phyloP scores from a whole-genome alignment of 2,113 vertebrate species.

The Hydrochoerus hydrochaeris region DNA sequence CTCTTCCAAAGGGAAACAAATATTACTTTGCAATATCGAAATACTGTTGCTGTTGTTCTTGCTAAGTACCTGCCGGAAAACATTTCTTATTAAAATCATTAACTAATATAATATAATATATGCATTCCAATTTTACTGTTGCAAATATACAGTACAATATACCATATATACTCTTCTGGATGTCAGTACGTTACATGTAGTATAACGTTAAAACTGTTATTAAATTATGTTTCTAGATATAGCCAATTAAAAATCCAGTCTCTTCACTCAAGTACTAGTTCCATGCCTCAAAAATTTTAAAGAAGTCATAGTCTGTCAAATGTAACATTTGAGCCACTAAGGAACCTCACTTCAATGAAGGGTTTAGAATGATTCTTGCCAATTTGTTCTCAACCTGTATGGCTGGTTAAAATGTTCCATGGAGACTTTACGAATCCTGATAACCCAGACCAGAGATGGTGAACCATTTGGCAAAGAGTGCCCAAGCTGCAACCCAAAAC shows the following conservation, averaged over 20 bases:
- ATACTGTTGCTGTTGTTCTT: slow-evolving; percentile 61
- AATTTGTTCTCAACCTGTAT: neutral
- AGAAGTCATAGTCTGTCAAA: neutral
- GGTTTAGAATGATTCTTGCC: neutral
- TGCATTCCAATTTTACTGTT: neutral
- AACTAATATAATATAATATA: neutral
- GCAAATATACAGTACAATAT: slow-evolving; percentile 39
- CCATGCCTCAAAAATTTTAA: neutral
- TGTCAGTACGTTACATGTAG: neutral
- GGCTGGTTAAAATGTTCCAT: neutral
- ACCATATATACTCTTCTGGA: neutral
- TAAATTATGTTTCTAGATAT: neutral
- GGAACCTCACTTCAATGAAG: neutral
- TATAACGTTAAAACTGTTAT: slow-evolving; percentile 15
- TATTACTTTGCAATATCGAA: slow-evolving; percentile 38
- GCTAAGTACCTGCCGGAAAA: slow-evolving; percentile 63
- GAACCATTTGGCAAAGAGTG: neutral
- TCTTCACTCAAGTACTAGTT: neutral
- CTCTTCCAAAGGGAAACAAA: slow-evolving; percentile 74
- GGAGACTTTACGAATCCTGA: neutral
- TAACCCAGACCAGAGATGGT: neutral
- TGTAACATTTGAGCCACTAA: neutral
- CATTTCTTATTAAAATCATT: slow-evolving; percentile 48
- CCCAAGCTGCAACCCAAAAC: neutral
- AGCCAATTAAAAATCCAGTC: neutral